Evolutionary conservation across 2,113 vertebrate species (phyloP), one percentile per base, ranked within the genome.

Genomic region (Solea senegalensis): DNA sequence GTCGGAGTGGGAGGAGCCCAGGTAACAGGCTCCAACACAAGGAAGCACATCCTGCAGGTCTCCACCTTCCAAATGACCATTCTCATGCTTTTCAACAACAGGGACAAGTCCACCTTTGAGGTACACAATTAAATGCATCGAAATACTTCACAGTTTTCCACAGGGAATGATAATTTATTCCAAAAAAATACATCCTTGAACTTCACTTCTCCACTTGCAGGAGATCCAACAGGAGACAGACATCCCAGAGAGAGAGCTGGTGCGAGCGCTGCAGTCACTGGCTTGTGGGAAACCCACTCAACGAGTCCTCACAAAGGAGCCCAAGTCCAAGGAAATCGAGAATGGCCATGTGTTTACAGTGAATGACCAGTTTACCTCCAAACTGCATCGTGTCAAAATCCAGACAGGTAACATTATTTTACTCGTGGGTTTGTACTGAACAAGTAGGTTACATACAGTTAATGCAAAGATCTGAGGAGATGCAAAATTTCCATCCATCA

Each of bases 41-140:
- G 98, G 90, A 99, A 99, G 90, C 98, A 99, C 93, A 99, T 99
- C 92, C 76, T 99, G 77, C 98, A 99, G 90, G 97, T 99, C 46
- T 99, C 98, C 63, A 99, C 98, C 83, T 99, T 99, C 91, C 98
- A 99, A 92, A 99, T 99, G 98, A 99, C 98, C 12, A 99, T 99
- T 94, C 94, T 99, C 81, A 99, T 99, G 97, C 96, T 99, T 52
- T 99, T 99, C 81, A 99, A 99, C 91, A 99, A 98, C 91, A 95
- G 98, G 91, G 98, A 99, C 82, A 99, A 98, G 80, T 99, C 96
- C 5, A 97, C 95, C 0, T 99, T 99, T 91, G 98, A 99, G 96
- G 98, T 99, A 93, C 57, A 48, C 6, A 34, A 34, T 34, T 34
- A 2, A 34, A 34, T 34, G 1, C 34, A 3, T 34, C 34, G 5